These are phyloP conservation scores for Heterotilapia buettikoferi DNA, from an alignment of 2,113 vertebrate genomes.

Conservation along the genomic window DNA sequence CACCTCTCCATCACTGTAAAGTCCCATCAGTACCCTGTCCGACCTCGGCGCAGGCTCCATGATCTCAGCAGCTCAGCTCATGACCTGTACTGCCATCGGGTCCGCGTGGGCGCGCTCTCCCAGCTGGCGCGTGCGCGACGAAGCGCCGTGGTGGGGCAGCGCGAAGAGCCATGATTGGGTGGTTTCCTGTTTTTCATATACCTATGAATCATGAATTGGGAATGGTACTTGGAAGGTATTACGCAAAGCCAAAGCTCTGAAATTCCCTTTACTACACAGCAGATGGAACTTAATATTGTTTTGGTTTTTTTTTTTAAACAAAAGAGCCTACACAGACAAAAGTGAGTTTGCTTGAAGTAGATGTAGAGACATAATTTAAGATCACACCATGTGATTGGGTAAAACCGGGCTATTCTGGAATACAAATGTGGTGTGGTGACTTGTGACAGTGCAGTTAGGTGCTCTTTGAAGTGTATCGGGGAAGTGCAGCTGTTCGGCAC, in stretches of 20 bases:
- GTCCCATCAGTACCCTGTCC: constrained; percentile 7
- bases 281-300: accelerated
- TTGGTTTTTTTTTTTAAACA: neutral
- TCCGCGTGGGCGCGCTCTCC: constrained; percentile 50
- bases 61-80: constrained; percentile 54
- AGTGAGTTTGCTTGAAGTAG: neutral
- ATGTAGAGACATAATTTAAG: neutral
- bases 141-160: neutral
- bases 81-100: constrained; percentile 61
- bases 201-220: neutral
- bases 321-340: neutral
- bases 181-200: neutral
- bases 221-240: neutral
- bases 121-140: constrained; percentile 40
- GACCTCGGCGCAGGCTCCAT: constrained; percentile 51
- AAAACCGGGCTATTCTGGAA: neutral
- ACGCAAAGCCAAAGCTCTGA: neutral
- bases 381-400: neutral
- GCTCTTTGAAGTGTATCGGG: neutral
- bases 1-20: constrained; percentile 50
- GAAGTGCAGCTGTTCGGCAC: neutral
- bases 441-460: neutral
- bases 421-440: neutral
- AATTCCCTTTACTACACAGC: neutral
- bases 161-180: constrained; percentile 15